Conservation (phyloP, 2,888 invertebrate genomes). For the Callinectes sapidus region DNA sequence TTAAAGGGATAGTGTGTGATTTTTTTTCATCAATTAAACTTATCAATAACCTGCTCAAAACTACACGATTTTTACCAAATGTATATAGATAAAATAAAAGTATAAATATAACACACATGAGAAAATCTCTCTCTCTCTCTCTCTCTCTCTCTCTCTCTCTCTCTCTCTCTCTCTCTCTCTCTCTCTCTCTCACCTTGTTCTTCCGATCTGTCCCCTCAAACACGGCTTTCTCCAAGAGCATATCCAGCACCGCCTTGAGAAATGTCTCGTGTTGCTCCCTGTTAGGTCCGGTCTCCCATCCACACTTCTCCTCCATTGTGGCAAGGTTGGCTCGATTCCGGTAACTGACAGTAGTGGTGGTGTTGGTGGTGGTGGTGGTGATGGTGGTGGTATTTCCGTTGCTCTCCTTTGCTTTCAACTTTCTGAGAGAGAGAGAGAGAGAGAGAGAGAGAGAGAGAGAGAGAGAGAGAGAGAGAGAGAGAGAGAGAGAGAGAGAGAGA, state of each 20-base stretch:
- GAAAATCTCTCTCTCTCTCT: constrained; percentile 29
- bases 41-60: background rate
- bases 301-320: constrained; percentile 36
- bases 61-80: too few relatives aligned
- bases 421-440: background rate
- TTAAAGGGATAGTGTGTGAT: background rate
- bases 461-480: constrained; percentile 44
- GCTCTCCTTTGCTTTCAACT: background rate
- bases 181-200: constrained; percentile 52
- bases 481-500: too few relatives aligned
- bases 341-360: background rate
- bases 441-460: constrained; percentile 50
- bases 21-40: background rate
- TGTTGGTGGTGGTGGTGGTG: background rate
- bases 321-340: background rate
- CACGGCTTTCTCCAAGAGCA: constrained; percentile 59
- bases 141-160: constrained; percentile 28
- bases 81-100: background rate
- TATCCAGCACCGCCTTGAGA: constrained; percentile 24
- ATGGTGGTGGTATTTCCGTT: background rate
- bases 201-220: constrained; percentile 52
- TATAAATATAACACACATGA: background rate
- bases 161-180: constrained; percentile 37
- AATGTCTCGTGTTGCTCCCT: constrained; percentile 40
- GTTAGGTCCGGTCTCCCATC: constrained; percentile 59